phyloP scores from a whole-genome alignment of 2,113 vertebrate species.

The Coturnix japonica region DNA sequence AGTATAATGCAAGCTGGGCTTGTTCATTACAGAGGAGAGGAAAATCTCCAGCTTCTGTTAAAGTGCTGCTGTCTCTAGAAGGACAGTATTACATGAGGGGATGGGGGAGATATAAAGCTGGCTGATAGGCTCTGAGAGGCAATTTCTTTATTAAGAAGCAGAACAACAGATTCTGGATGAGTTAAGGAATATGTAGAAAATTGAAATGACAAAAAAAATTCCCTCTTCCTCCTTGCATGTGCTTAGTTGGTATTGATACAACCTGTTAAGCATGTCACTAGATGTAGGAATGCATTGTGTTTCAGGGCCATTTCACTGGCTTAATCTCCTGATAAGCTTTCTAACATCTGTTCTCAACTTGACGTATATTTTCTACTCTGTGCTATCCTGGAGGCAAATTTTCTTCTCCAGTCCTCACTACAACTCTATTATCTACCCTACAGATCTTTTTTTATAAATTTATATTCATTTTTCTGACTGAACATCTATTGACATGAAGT shows the following conservation, averaged over 20 bases:
- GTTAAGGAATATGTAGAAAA: neutral
- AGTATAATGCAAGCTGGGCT: neutral
- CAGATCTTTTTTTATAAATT: neutral
- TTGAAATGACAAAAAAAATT: neutral
- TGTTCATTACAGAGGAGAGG: neutral
- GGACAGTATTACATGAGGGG: neutral
- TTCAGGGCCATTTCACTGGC: slow-evolving; percentile 29
- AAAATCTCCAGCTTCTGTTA: neutral
- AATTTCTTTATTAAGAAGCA: neutral
- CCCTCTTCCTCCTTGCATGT: neutral
- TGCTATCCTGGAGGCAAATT: slow-evolving; percentile 18
- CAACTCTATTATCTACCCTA: neutral
- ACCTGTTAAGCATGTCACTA: neutral
- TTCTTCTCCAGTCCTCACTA: neutral
- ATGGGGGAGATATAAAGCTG: neutral
- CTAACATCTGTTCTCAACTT: slow-evolving; percentile 45
- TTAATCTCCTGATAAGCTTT: slow-evolving; percentile 49
- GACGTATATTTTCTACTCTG: neutral
- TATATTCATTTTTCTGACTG: neutral
- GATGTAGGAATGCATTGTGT: slow-evolving; percentile 3
- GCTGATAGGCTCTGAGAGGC: neutral
- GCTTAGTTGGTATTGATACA: neutral
- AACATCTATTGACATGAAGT: neutral
- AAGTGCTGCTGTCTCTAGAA: neutral
- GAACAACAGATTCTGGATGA: neutral